Percentiles rank a stretch among this genome's conserved stretches.
These are phyloP conservation scores for Chiloscyllium plagiosum DNA, from an alignment of 2,113 vertebrate species.

Conservation along the genomic window DNA sequence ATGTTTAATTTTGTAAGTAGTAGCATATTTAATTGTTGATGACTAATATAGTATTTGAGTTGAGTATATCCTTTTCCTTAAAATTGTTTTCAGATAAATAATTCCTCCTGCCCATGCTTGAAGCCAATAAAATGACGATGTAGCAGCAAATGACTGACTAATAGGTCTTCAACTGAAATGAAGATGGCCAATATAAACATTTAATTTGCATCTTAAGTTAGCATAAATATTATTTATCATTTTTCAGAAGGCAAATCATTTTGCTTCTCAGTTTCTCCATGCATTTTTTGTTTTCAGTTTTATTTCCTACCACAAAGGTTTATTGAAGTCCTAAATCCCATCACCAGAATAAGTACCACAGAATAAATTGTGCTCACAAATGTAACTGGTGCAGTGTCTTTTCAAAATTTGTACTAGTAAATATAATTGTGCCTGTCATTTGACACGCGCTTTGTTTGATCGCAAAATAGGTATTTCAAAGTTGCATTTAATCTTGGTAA, in stretches of 20 bases:
- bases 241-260: not conserved
- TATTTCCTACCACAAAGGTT: not conserved
- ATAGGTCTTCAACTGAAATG: not conserved
- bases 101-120: not conserved
- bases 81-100: not conserved
- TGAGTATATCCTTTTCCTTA: not conserved
- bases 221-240: not conserved
- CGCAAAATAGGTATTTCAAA: not conserved
- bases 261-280: not conserved
- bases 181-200: not conserved
- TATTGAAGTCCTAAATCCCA: not conserved
- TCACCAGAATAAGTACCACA: not conserved
- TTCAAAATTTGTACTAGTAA: slow-evolving; percentile 1
- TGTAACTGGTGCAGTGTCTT: not conserved
- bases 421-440: not conserved
- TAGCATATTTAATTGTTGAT: not conserved
- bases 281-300: not conserved
- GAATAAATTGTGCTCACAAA: not conserved
- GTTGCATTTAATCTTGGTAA: not conserved
- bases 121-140: not conserved
- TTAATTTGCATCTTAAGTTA: not conserved
- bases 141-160: not conserved
- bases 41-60: not conserved
- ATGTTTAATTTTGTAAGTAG: not conserved
- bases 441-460: not conserved